Evolutionary conservation across 2,888 invertebrate genomes (phyloP), one percentile per base, ranked within the genome.

Genomic region (Drosophila demipolita): DNA sequence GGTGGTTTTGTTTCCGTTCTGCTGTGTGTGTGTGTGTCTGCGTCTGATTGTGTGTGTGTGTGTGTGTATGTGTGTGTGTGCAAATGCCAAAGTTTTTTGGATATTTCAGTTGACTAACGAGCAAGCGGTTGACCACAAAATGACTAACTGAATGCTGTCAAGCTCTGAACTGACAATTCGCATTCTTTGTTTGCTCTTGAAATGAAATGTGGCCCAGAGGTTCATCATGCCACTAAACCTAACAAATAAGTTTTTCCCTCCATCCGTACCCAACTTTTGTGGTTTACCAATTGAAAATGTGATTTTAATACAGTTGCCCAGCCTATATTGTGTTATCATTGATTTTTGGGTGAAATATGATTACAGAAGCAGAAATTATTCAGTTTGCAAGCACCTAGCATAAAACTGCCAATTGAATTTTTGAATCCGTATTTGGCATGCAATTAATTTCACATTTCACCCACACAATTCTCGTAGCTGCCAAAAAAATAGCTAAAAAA

Each of bases 51-150:
- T 26, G 20, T 23, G 1, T 26, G 20, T 2, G 36, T 23, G 23
- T 35, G 29, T 40, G 53, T 36, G 23, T 35, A 23, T 40, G 53
- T 36, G 38, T 57, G n/a, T 36, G 38, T 42, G n/a, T 54, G 36
- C 4, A 29, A 53, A 40, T 53, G 53, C 42, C 49, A 61, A 60
- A 69, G 45, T 62, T 68, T 69, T 65, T 55, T 58, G 80, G 45
- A 49, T 57, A 63, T 68, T 63, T 75, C 64, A 66, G 66, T 67
- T 79, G 63, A 67, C 72, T 78, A 80, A 78, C 71, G 61, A 75
- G 40, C 50, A 74, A 66, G 75, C 62, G 71, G 82, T 75, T 78
- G 65, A 68, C 73, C 83, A 42, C 76, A 82, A 69, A 82, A 74
- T 74, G 80, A 63, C 87, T 62, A 82, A 63, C 72, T 64, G 66